These are phyloP conservation scores for Cantharis rustica DNA, from an alignment of 2,888 invertebrate genomes.

Conservation along the genomic window DNA sequence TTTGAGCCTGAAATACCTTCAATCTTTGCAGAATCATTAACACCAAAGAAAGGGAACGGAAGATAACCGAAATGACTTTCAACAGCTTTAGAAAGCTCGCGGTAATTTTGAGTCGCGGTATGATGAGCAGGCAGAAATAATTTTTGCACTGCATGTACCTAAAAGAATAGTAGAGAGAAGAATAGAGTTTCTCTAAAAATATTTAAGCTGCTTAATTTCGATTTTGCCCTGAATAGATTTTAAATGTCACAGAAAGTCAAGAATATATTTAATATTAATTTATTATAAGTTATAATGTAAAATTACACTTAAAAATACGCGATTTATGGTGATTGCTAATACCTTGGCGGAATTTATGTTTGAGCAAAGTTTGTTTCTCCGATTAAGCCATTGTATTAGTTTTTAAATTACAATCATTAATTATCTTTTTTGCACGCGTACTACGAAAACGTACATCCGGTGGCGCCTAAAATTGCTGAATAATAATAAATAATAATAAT, in stretches of 20 bases:
- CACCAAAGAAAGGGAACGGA: background rate
- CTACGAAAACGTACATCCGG: background rate
- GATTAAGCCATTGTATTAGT: background rate
- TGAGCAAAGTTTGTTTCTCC: background rate
- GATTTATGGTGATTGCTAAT: background rate
- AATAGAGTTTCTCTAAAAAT: background rate
- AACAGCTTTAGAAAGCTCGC: background rate
- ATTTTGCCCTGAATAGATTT: background rate
- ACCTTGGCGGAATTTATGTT: background rate
- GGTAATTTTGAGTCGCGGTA: background rate
- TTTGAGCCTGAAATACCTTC: background rate
- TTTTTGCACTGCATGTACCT: background rate
- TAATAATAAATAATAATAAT: background rate
- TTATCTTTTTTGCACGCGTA: background rate
- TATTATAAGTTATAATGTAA: background rate
- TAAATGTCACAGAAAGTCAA: background rate
- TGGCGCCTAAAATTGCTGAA: background rate
- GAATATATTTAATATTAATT: background rate
- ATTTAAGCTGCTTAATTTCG: background rate
- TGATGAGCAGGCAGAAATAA: background rate
- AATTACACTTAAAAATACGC: background rate
- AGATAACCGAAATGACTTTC: background rate
- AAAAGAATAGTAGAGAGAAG: background rate
- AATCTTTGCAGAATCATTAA: background rate
- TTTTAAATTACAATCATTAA: background rate